Conservation (phyloP, 2,113 vertebrate genomes). For the Chaetodon trifascialis region DNA sequence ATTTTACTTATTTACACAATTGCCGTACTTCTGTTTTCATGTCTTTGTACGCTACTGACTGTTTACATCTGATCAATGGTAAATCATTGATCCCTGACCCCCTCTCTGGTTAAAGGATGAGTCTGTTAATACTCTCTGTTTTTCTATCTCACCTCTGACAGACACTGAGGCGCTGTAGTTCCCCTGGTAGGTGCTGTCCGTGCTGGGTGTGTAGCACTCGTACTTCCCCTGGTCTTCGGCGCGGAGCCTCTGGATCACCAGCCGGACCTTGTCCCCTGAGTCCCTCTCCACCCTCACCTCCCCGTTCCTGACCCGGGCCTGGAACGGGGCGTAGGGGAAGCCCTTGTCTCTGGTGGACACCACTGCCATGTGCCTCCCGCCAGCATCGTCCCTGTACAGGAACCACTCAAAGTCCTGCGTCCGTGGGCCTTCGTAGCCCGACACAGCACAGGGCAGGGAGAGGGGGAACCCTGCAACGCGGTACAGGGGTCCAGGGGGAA, state of each 20-base stretch:
- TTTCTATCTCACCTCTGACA: slow-evolving; percentile 85
- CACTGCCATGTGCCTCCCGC: slow-evolving; percentile 83
- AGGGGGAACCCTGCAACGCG: slow-evolving; percentile 88
- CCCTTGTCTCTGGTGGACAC: slow-evolving; percentile 86
- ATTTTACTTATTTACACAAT: neutral
- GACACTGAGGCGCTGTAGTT: slow-evolving; percentile 86
- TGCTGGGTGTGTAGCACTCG: slow-evolving; percentile 92
- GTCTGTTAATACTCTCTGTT: neutral
- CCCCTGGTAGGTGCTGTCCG: slow-evolving; percentile 85
- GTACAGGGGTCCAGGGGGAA: slow-evolving; percentile 88
- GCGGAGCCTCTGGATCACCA: slow-evolving; percentile 85
- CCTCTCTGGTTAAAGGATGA: neutral
- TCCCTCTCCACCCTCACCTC: slow-evolving; percentile 88
- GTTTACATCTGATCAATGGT: neutral
- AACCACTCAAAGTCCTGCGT: slow-evolving; percentile 93
- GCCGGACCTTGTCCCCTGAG: slow-evolving; percentile 82
- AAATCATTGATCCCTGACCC: neutral
- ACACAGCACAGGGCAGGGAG: slow-evolving; percentile 87
- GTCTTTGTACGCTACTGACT: neutral
- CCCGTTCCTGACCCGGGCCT: slow-evolving; percentile 80
- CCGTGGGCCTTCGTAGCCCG: slow-evolving; percentile 85
- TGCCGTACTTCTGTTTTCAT: neutral
- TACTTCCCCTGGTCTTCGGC: slow-evolving; percentile 88
- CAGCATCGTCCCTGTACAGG: slow-evolving; percentile 82
- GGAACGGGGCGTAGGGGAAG: slow-evolving; percentile 86